Evolutionary conservation across 2,888 invertebrate genomes (phyloP).

Genomic region (Villa cingulata): DNA sequence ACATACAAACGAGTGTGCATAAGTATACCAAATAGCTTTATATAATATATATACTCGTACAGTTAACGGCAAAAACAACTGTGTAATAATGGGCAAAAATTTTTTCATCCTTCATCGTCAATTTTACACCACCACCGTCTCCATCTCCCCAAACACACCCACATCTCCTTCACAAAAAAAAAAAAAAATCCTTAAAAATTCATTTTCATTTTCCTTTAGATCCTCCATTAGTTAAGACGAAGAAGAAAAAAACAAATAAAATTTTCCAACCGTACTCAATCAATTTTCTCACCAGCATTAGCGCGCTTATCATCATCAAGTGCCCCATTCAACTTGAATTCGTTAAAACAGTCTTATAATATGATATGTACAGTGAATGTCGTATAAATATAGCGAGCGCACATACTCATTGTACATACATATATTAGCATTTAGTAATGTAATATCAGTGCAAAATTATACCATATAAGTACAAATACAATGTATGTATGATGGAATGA

Average conservation of each 20-base stretch:
- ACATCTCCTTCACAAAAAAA: neutral
- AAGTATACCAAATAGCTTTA: no score
- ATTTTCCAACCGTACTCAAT: conserved; percentile 2
- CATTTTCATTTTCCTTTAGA: neutral
- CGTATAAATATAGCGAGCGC: no score
- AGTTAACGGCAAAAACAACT: no score
- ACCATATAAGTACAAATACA: no score
- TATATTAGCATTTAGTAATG: no score
- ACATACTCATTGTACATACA: no score
- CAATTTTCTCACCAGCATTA: conserved; percentile 6
- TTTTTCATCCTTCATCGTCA: neutral
- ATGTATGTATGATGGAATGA: no score
- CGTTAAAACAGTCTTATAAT: neutral
- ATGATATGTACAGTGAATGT: no score
- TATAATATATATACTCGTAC: no score
- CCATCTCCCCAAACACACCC: neutral
- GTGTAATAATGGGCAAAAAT: neutral
- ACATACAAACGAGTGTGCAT: no score
- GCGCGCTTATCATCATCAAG: conserved; percentile 13
- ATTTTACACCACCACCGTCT: neutral
- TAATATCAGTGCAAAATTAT: no score
- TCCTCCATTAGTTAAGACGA: conserved; percentile 7
- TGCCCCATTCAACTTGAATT: neutral
- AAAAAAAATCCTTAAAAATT: neutral
- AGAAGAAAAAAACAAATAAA: conserved; percentile 7